These are phyloP conservation scores for Sitta carolinensis DNA, from an alignment of 2,797 vertebrate genomes.

Conservation along the genomic window DNA sequence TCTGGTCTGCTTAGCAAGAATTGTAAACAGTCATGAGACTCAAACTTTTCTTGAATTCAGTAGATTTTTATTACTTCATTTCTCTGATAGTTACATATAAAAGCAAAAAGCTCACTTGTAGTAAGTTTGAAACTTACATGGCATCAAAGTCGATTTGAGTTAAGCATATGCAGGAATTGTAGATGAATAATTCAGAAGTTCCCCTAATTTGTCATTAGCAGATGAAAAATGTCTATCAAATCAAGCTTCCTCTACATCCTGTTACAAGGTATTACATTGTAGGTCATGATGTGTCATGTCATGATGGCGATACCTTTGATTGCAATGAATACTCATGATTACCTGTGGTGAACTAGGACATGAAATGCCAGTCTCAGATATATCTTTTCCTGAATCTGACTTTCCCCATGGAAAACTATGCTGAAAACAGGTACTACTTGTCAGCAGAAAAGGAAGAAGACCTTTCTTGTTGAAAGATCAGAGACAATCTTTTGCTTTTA, in stretches of 20 bases:
- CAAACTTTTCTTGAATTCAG: not conserved
- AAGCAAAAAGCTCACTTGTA: not conserved
- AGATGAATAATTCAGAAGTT: slow-evolving; percentile 51
- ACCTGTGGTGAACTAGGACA: not conserved
- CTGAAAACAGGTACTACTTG: not conserved
- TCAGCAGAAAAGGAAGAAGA: not conserved
- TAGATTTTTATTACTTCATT: not conserved
- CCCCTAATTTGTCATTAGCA: slow-evolving; percentile 46
- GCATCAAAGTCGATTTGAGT: not conserved
- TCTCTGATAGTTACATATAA: slow-evolving; percentile 5
- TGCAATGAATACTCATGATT: not conserved
- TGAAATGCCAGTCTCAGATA: not conserved
- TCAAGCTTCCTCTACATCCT: not conserved
- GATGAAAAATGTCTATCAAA: slow-evolving; percentile 45
- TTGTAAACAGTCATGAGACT: not conserved
- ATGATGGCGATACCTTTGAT: not conserved
- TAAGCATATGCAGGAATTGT: not conserved
- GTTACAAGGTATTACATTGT: not conserved
- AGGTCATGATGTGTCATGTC: slow-evolving; percentile 20
- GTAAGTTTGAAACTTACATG: not conserved
- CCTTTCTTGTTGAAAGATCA: not conserved
- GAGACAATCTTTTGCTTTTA: not conserved
- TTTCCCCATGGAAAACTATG: not conserved
- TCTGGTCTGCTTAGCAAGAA: not conserved
- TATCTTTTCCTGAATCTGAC: not conserved